Evolutionary conservation across 1,140 invertebrate species (phyloP), one percentile per base, ranked within the genome.

Genomic region (Lepidurus packardi): DNA sequence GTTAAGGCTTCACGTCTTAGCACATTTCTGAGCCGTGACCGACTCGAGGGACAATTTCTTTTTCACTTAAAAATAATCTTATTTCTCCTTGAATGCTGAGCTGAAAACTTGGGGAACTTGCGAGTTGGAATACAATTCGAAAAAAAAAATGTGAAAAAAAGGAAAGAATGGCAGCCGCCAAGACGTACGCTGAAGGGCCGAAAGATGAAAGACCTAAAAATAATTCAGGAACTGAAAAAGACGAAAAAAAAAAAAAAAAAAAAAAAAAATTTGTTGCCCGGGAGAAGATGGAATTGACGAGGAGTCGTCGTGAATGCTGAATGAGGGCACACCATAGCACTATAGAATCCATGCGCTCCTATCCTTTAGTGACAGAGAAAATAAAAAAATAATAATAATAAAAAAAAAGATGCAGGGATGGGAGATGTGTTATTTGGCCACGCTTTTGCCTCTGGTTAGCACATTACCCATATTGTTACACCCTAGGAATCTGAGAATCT

Each of bases 191-290:
- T 21, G 53, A 34, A 65, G 53, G 21, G 53, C 53, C 21, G 53
- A 65, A 65, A 65, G 53, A 65, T 16, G 53, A 65, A 9, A 65
- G 53, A 65, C 8, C 53, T 16, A 1, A 65, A 65, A 65, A 65
- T 65, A 65, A 65, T 65, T 65, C 53, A 65, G 16, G 53, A 65
- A 65, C 53, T n/a, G 53, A 65, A 65, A 65, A 65, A 65, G 53
- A 65, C 8, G 13, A 65, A n/a, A 8, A 65, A 65, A 21, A 65
- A 34, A 21, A 65, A n/a, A n/a, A n/a, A n/a, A n/a, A n/a, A n/a
- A n/a, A n/a, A n/a, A n/a, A n/a, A n/a, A n/a, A n/a, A n/a, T n/a
- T 7, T 65, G 53, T 65, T n/a, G 53, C 53, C 8, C 13, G 53
- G 53, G 53, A 2, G 53, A 65, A 65, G 53, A 65, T 65, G 53